Evolutionary conservation across 2,113 vertebrate genomes (phyloP).

Genomic region (Tragulus kanchil): DNA sequence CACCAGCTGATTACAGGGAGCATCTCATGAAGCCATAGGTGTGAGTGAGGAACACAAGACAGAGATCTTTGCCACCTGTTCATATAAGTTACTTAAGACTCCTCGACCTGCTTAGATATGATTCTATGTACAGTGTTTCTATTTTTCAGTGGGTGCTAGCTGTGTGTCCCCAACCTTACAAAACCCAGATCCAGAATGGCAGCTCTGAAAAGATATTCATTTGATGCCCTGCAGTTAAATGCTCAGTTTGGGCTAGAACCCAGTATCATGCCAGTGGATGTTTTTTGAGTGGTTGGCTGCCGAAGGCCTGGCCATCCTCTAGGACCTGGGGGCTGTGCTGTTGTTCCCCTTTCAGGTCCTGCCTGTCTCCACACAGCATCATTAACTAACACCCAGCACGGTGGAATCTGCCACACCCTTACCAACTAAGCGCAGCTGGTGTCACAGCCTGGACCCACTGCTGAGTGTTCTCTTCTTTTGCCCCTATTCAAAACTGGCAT

Average conservation of each 20-base stretch:
- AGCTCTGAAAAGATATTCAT: background rate
- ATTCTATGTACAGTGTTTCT: background rate
- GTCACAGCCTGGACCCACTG: background rate
- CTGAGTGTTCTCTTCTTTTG: background rate
- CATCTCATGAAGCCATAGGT: background rate
- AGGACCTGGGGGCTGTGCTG: background rate
- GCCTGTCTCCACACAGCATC: background rate
- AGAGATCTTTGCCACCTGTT: background rate
- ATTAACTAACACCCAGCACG: background rate
- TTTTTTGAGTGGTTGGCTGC: background rate
- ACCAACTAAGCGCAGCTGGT: background rate
- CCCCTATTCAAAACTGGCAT: background rate
- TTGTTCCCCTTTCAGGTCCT: background rate
- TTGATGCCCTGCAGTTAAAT: background rate
- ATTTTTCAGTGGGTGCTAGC: background rate
- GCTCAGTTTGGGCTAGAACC: background rate
- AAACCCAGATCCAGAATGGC: background rate
- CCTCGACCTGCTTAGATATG: background rate
- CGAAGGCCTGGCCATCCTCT: background rate
- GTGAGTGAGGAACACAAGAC: background rate
- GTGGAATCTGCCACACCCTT: background rate
- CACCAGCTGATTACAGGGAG: background rate
- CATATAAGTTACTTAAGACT: background rate
- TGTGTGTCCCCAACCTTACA: background rate
- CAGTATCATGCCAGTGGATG: background rate